Percentiles rank a stretch among this genome's conserved stretches.
Evolutionary conservation across 1,140 invertebrate genomes (phyloP).

Genomic region (Globodera rostochiensis): DNA sequence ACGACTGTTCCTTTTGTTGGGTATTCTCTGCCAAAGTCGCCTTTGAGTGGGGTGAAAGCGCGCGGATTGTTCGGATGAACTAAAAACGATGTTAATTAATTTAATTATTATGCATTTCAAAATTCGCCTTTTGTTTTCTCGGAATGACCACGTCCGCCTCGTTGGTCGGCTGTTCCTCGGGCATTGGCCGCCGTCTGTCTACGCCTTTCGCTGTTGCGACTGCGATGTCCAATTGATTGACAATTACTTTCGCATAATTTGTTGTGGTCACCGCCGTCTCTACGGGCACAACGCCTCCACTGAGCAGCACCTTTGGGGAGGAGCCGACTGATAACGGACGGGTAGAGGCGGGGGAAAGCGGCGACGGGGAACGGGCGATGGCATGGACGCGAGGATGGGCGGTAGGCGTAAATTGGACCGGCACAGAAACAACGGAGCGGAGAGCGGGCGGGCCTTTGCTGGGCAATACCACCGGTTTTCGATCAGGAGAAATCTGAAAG

Average conservation of each 20-base stretch:
- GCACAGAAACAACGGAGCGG: neutral
- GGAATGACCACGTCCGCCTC: neutral
- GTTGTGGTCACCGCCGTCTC: neutral
- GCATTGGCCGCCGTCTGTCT: neutral
- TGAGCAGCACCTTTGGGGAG: neutral
- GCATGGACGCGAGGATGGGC: neutral
- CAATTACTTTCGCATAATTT: neutral
- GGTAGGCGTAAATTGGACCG: neutral
- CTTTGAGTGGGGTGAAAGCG: neutral
- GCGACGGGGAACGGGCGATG: neutral
- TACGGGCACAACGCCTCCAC: neutral
- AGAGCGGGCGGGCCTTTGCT: neutral
- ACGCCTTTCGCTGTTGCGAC: neutral
- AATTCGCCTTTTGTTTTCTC: neutral
- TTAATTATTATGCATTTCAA: neutral
- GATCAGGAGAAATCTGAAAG: neutral
- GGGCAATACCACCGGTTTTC: neutral
- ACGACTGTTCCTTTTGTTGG: neutral
- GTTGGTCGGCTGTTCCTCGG: neutral
- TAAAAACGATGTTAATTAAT: neutral
- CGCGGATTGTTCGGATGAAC: neutral
- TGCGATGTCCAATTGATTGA: constrained; percentile 1
- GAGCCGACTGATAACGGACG: neutral
- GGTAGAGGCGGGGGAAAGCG: neutral
- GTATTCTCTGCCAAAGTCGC: neutral